Percentiles rank a stretch among this genome's conserved stretches.
Conservation (phyloP, 2,888 invertebrate species). For the Melikaiella ostensackeni region DNA sequence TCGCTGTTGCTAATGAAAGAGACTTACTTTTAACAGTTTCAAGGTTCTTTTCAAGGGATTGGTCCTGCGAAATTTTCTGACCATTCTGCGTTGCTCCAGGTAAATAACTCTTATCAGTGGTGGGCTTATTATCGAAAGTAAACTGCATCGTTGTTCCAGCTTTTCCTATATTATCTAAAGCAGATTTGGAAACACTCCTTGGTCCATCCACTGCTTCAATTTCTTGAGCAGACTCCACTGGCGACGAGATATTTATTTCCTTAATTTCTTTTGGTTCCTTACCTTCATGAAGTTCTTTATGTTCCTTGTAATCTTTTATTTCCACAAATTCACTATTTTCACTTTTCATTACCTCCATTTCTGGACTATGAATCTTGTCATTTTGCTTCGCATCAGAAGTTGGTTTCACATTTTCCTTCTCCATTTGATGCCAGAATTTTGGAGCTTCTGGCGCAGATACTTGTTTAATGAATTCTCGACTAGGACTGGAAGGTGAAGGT, state of each 20-base stretch:
- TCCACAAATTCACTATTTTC: background rate
- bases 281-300: background rate
- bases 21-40: constrained; percentile 2
- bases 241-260: constrained; percentile 33
- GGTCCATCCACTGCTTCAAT: constrained; percentile 68
- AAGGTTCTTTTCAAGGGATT: constrained; percentile 41
- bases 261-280: constrained; percentile 52
- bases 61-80: constrained; percentile 50
- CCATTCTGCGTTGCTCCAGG: constrained; percentile 67
- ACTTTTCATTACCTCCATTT: background rate
- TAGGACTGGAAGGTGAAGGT: constrained; percentile 57
- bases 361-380: constrained; percentile 48
- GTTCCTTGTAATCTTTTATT: background rate
- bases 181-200: constrained; percentile 80
- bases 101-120: constrained; percentile 69
- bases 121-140: constrained; percentile 78
- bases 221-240: constrained; percentile 9
- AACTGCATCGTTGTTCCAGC: constrained; percentile 84
- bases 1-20: constrained; percentile 38
- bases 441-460: constrained; percentile 59
- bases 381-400: constrained; percentile 48
- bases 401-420: constrained; percentile 54
- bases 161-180: constrained; percentile 84
- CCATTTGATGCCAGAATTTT: constrained; percentile 51
- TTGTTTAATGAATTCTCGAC: constrained; percentile 53